Conservation (phyloP, 2,888 invertebrate genomes). For the Acanthococcus lagerstroemiae region DNA sequence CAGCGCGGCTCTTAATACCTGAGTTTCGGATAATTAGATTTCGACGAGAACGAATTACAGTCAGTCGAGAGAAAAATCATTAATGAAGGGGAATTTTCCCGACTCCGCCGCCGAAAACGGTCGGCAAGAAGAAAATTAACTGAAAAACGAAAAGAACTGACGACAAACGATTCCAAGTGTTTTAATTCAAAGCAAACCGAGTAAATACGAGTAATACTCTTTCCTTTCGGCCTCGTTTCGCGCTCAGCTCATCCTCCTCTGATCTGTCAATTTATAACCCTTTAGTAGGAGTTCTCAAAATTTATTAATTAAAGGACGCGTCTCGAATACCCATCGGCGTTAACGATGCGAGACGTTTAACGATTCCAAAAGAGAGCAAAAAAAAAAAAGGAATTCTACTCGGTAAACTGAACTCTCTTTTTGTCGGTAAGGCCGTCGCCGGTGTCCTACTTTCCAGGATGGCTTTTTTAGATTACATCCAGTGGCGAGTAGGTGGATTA, state of each 20-base stretch:
- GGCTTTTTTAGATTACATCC: too few relatives aligned
- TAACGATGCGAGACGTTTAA: too few relatives aligned
- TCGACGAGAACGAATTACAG: conserved; percentile 25
- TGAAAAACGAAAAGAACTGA: conserved; percentile 21
- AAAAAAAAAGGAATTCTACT: too few relatives aligned
- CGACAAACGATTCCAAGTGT: conserved; percentile 20
- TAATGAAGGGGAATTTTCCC: conserved; percentile 21
- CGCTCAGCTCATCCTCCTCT: conserved; percentile 14
- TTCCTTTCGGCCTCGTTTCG: conserved; percentile 3
- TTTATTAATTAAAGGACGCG: neutral
- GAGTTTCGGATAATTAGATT: conserved; percentile 25
- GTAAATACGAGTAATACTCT: conserved; percentile 4
- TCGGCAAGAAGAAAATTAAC: conserved; percentile 16
- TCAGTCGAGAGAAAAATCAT: conserved; percentile 24
- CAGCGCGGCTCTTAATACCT: conserved; percentile 24
- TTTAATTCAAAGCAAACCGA: conserved; percentile 26
- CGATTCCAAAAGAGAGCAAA: too few relatives aligned
- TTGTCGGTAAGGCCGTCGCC: too few relatives aligned
- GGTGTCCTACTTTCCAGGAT: too few relatives aligned
- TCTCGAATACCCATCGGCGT: too few relatives aligned
- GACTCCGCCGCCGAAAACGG: conserved; percentile 6
- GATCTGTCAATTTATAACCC: conserved; percentile 24
- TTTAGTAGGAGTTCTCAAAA: conserved; percentile 8
- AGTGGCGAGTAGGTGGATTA: too few relatives aligned
- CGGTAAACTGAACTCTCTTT: too few relatives aligned